A percentile compares a stretch with the other conserved stretches of the same genome.
Conservation (phyloP, 2,113 vertebrate genomes). For the Xiphophorus hellerii region DNA sequence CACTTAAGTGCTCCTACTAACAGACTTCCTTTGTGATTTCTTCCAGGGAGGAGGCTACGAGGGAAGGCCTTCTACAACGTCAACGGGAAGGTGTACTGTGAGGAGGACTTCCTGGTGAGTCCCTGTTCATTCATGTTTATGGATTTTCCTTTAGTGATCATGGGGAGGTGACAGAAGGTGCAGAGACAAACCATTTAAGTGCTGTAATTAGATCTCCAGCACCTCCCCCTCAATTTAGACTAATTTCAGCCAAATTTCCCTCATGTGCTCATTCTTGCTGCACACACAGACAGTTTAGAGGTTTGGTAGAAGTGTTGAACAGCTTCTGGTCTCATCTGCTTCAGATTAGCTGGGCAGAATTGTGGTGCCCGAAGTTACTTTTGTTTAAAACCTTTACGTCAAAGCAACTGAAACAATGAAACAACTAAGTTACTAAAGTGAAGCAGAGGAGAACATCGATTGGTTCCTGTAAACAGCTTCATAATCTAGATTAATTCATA, state of each 20-base stretch:
- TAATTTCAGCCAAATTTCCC: constrained; percentile 61
- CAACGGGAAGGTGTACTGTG: constrained; percentile 97
- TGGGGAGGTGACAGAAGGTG: background rate
- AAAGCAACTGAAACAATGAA: background rate
- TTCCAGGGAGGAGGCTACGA: constrained; percentile 90
- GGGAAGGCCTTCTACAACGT: constrained; percentile 99
- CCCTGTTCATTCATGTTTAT: background rate
- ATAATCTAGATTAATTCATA: background rate
- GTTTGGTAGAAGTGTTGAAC: constrained; percentile 33
- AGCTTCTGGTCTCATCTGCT: constrained; percentile 64
- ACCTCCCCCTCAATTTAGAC: constrained; percentile 65
- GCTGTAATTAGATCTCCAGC: background rate
- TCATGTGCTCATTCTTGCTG: constrained; percentile 58
- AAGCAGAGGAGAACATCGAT: background rate
- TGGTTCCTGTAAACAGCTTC: constrained; percentile 10
- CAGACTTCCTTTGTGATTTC: constrained; percentile 15
- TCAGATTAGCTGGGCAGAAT: constrained; percentile 34
- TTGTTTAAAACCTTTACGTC: background rate
- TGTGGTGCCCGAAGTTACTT: background rate
- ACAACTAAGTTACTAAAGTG: background rate
- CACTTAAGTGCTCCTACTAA: background rate
- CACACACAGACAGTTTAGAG: constrained; percentile 40
- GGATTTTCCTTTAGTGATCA: background rate
- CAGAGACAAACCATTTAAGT: background rate
- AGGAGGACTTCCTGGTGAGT: constrained; percentile 98